Conservation (phyloP, 2,113 vertebrate species). For the Vireo altiloquus region DNA sequence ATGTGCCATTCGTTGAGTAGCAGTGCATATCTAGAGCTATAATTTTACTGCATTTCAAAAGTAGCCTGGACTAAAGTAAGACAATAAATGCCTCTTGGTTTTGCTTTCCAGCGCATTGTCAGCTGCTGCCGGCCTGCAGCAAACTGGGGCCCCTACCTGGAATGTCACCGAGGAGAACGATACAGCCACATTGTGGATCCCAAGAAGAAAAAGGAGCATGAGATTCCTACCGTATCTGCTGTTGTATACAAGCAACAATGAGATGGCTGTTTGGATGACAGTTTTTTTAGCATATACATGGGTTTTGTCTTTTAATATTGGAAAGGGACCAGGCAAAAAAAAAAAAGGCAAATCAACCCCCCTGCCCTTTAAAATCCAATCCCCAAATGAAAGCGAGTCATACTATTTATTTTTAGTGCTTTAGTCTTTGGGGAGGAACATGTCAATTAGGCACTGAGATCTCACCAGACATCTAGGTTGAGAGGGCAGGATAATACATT, state of each 20-base stretch:
- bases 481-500: background rate
- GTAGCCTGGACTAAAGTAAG: background rate
- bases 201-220: constrained; percentile 32
- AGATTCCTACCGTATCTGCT: constrained; percentile 70
- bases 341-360: background rate
- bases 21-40: background rate
- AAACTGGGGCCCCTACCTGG: constrained; percentile 89
- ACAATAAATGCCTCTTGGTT: background rate
- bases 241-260: background rate
- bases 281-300: background rate
- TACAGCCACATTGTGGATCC: constrained; percentile 70
- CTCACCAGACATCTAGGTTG: background rate
- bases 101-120: constrained; percentile 77
- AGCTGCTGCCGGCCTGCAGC: constrained; percentile 76
- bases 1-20: background rate
- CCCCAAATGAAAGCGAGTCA: background rate
- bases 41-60: background rate
- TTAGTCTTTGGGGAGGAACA: background rate
- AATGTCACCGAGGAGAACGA: constrained; percentile 80
- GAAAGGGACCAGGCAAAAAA: background rate
- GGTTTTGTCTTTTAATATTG: background rate
- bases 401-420: constrained; percentile 53
- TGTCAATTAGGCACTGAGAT: background rate
- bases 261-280: background rate
- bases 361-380: background rate